Conservation (phyloP, 2,797 vertebrate genomes). For the Neomorphus geoffroyi region DNA sequence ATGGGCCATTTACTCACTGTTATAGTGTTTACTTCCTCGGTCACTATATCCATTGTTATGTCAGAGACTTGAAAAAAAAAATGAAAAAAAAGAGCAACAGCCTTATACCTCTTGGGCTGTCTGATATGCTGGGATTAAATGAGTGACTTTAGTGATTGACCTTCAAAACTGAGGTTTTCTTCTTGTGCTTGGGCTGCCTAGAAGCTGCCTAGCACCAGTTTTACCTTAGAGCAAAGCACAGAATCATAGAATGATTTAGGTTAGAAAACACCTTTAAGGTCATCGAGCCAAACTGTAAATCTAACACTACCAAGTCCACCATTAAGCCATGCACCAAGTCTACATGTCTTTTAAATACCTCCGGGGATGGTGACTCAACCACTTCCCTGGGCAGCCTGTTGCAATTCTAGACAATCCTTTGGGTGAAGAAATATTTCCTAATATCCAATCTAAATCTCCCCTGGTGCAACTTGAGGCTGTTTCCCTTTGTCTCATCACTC, state of each 20-base stretch:
- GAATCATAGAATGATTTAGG: not conserved
- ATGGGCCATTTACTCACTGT: not conserved
- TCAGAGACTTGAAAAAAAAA: not conserved
- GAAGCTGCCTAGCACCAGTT: not conserved
- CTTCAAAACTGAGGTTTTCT: not conserved
- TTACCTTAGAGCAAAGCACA: not conserved
- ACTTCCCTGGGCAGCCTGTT: not conserved
- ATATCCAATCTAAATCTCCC: not conserved
- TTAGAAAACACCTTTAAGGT: not conserved
- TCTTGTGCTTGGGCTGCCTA: not conserved
- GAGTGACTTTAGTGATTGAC: not conserved
- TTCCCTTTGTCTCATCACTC: not conserved
- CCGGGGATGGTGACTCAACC: not conserved
- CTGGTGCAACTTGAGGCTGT: not conserved
- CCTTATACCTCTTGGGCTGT: not conserved
- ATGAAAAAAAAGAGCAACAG: accelerated
- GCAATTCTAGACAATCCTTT: not conserved
- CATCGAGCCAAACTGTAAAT: not conserved
- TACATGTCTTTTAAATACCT: not conserved
- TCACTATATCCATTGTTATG: not conserved
- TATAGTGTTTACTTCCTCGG: not conserved
- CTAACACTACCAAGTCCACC: not conserved
- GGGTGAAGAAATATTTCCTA: not conserved
- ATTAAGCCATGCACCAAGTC: not conserved
- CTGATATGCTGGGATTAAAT: not conserved